Conservation (phyloP, 2,888 invertebrate species). For the Noctua janthina region DNA sequence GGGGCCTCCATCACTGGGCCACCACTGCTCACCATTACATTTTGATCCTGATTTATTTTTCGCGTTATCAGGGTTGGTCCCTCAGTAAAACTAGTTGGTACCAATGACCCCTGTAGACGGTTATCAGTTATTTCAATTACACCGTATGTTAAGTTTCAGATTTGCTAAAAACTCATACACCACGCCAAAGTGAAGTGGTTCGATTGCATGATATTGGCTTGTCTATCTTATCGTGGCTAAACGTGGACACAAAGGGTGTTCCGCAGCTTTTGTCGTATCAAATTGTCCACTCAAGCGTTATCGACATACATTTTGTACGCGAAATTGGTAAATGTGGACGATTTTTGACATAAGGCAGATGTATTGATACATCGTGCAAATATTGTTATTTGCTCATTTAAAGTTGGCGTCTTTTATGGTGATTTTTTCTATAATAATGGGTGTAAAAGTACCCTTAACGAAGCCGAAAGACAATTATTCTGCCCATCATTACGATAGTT, state of each 20-base stretch:
- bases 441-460: too few relatives aligned
- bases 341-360: neutral
- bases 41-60: neutral
- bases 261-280: constrained; percentile 55
- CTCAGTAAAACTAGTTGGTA: neutral
- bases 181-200: constrained; percentile 33
- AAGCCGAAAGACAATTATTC: too few relatives aligned
- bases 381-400: neutral
- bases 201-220: constrained; percentile 45
- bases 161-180: constrained; percentile 19
- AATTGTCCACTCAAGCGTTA: constrained; percentile 60
- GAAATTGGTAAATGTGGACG: constrained; percentile 27
- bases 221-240: constrained; percentile 57
- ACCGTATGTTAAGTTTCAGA: neutral
- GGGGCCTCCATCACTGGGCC: too few relatives aligned
- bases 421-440: too few relatives aligned
- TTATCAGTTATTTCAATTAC: neutral
- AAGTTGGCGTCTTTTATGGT: neutral
- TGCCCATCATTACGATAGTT: too few relatives aligned
- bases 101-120: neutral
- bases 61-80: neutral
- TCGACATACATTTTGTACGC: constrained; percentile 44
- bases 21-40: too few relatives aligned
- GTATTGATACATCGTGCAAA: neutral
- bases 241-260: constrained; percentile 48